Conservation (phyloP, 2,797 vertebrate species). For the Gallinago solitaria region DNA sequence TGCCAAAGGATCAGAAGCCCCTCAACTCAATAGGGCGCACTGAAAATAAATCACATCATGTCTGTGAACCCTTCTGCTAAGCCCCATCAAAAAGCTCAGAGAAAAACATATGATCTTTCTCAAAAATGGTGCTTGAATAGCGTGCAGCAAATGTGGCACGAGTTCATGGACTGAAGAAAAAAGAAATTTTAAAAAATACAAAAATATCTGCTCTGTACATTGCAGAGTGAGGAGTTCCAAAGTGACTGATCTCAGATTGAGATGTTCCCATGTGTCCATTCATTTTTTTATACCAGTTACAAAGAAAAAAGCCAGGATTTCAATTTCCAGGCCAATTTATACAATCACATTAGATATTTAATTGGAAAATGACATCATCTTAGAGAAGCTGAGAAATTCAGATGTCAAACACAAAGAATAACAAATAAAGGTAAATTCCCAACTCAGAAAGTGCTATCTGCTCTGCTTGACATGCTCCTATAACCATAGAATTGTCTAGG, state of each 20-base stretch:
- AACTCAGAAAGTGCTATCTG: conserved; percentile 2
- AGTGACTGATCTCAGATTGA: background rate
- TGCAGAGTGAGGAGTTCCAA: background rate
- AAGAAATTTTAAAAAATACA: background rate
- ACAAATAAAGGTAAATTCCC: conserved; percentile 20
- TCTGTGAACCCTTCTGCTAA: background rate
- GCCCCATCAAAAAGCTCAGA: background rate
- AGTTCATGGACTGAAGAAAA: background rate
- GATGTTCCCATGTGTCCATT: background rate
- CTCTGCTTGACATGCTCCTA: background rate
- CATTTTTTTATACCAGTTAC: background rate
- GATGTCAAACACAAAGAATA: conserved; percentile 1
- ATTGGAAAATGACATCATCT: background rate
- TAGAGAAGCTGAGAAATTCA: background rate
- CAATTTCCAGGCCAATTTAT: background rate
- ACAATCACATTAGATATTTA: background rate
- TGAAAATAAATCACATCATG: background rate
- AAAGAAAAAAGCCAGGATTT: background rate
- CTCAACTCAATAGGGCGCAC: accelerated
- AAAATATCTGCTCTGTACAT: background rate
- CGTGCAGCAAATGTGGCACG: background rate
- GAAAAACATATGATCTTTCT: background rate
- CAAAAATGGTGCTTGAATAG: background rate
- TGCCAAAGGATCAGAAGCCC: background rate
- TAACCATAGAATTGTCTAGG: background rate